Conservation (phyloP, 2,888 invertebrate species). For the Eulithis testata region DNA sequence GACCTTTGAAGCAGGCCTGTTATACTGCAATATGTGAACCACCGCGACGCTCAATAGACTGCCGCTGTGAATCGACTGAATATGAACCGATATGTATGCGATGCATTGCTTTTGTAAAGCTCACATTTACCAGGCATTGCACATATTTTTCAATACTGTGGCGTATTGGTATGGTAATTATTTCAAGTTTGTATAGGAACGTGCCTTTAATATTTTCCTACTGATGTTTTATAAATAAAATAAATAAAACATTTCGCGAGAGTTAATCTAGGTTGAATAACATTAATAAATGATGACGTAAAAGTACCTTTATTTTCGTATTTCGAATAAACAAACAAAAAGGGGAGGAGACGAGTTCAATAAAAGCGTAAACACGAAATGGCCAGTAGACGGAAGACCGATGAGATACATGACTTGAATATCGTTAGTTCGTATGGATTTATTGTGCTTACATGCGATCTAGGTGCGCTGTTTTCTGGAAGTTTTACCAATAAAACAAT, state of each 20-base stretch:
- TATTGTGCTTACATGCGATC: slow-evolving; percentile 39
- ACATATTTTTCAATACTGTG: slow-evolving; percentile 32
- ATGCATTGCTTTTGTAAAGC: slow-evolving; percentile 34
- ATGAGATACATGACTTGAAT: slow-evolving; percentile 58
- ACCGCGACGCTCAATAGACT: slow-evolving; percentile 47
- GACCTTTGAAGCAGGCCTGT: slow-evolving; percentile 54
- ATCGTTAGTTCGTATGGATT: slow-evolving; percentile 48
- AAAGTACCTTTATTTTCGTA: slow-evolving; percentile 34
- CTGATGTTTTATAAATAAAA: slow-evolving; percentile 7
- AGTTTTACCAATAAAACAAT: neutral
- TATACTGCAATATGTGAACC: slow-evolving; percentile 49
- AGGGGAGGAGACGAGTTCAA: slow-evolving; percentile 47
- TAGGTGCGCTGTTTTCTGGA: slow-evolving; percentile 11
- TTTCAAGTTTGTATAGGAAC: slow-evolving; percentile 15
- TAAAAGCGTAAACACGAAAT: slow-evolving; percentile 50
- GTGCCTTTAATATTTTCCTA: slow-evolving; percentile 13
- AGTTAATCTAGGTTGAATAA: slow-evolving; percentile 10
- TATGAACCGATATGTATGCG: slow-evolving; percentile 44
- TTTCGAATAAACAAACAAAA: slow-evolving; percentile 45
- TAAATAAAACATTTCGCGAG: slow-evolving; percentile 17
- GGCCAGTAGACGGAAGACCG: slow-evolving; percentile 52
- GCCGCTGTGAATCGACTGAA: slow-evolving; percentile 33
- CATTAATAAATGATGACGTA: slow-evolving; percentile 26
- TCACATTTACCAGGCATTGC: slow-evolving; percentile 13
- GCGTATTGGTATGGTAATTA: slow-evolving; percentile 29